phyloP scores from a whole-genome alignment of 1,140 invertebrate genomes.

The Pseudobourletiella spinata region DNA sequence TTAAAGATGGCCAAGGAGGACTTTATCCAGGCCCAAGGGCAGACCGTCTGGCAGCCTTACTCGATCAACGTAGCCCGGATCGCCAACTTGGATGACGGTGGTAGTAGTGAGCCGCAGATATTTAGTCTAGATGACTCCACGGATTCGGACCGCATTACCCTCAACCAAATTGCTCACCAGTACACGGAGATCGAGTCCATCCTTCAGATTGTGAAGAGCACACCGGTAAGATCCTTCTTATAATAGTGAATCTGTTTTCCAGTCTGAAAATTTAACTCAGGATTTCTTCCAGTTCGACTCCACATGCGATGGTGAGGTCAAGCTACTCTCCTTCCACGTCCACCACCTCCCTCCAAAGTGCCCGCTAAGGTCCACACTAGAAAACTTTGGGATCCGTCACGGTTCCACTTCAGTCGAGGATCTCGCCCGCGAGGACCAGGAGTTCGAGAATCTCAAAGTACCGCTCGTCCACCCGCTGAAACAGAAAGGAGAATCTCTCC shows the following conservation, averaged over 20 bases:
- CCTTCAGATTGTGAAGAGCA: conserved; percentile 11
- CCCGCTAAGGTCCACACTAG: background rate
- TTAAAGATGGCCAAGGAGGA: conserved; percentile 31
- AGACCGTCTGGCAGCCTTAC: background rate
- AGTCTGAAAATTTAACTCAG: too few relatives aligned
- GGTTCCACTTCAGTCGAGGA: background rate
- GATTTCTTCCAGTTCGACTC: conserved; percentile 10
- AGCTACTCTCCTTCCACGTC: background rate
- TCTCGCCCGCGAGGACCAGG: background rate
- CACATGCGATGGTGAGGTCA: background rate
- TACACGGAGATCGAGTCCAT: conserved; percentile 33
- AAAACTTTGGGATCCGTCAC: background rate
- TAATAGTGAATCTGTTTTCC: too few relatives aligned
- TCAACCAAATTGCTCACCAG: conserved; percentile 34
- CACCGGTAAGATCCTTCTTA: conserved; percentile 1
- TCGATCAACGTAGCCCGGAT: too few relatives aligned
- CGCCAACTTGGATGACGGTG: background rate
- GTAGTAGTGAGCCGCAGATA: background rate
- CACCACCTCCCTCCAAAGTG: background rate
- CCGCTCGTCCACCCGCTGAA: conserved; percentile 32
- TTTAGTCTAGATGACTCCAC: background rate
- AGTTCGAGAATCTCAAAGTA: background rate
- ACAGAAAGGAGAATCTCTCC: conserved; percentile 27
- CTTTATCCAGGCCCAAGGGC: conserved; percentile 20
- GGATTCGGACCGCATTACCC: conserved; percentile 14